Evolutionary conservation across 1,140 invertebrate species (phyloP).

Genomic region (Caerostris darwini): DNA sequence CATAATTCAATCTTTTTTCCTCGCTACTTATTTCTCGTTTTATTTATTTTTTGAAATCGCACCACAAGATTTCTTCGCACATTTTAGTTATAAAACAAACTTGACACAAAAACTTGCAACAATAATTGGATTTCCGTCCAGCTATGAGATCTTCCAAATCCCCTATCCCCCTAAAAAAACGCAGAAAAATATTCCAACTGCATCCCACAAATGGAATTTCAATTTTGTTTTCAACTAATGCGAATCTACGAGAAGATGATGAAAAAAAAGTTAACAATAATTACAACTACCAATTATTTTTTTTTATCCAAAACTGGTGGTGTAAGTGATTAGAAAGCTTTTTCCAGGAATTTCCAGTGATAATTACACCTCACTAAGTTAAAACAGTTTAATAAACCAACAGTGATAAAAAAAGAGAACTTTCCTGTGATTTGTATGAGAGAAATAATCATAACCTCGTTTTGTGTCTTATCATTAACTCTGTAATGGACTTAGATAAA

Average conservation of each 20-base stretch:
- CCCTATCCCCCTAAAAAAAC: not conserved
- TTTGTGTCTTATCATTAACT: no score
- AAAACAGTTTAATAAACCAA: constrained; percentile 42
- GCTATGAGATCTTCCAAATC: not conserved
- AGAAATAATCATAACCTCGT: no score
- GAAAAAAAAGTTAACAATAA: constrained; percentile 5
- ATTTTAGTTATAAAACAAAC: not conserved
- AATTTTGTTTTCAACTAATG: constrained; percentile 6
- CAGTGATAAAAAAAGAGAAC: no score
- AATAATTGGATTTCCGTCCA: not conserved
- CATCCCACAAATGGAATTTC: not conserved
- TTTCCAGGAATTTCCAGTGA: not conserved
- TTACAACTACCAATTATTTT: constrained; percentile 7
- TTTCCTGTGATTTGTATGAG: no score
- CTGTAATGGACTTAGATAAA: no score
- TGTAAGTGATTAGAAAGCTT: not conserved
- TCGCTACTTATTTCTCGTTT: not conserved
- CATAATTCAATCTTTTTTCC: not conserved
- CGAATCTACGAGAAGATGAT: not conserved
- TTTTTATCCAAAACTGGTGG: not conserved
- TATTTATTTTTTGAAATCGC: constrained; percentile 21
- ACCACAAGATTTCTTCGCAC: not conserved
- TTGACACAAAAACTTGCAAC: not conserved
- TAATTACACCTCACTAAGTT: constrained; percentile 14
- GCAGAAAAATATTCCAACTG: not conserved